phyloP scores from a whole-genome alignment of 2,113 vertebrate genomes.

The Harpagus bidentatus region DNA sequence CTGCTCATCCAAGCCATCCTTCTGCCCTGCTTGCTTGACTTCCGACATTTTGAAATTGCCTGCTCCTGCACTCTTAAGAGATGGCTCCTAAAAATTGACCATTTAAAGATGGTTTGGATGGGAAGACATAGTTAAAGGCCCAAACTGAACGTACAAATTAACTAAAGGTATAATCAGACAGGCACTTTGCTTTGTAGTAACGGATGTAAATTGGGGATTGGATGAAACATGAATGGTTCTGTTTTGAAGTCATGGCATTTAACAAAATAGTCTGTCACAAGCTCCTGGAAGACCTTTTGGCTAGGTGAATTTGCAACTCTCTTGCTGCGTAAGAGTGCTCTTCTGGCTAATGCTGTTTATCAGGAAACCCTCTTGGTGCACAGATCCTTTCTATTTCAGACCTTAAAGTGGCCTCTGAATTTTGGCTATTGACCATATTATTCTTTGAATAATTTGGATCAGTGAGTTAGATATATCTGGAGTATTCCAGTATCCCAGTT shows the following conservation, averaged over 20 bases:
- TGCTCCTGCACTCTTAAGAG: background rate
- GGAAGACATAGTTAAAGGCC: background rate
- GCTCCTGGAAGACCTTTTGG: background rate
- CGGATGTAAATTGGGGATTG: background rate
- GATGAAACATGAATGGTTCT: background rate
- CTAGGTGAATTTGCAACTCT: background rate
- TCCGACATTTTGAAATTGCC: background rate
- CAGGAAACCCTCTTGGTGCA: background rate
- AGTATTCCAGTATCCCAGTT: background rate
- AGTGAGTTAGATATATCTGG: background rate
- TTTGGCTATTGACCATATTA: background rate
- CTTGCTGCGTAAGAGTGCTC: background rate
- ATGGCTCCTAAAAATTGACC: background rate
- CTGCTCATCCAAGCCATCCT: background rate
- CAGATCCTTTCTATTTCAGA: background rate
- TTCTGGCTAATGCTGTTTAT: background rate
- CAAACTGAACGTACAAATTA: background rate
- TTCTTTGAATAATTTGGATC: background rate
- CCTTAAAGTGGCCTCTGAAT: background rate
- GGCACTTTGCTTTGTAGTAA: background rate
- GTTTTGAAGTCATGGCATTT: background rate
- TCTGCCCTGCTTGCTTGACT: background rate
- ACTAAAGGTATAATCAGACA: background rate
- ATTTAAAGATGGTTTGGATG: background rate
- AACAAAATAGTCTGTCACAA: background rate